These are phyloP conservation scores for Leuctra nigra DNA, from an alignment of 2,888 invertebrate genomes.

Conservation along the genomic window DNA sequence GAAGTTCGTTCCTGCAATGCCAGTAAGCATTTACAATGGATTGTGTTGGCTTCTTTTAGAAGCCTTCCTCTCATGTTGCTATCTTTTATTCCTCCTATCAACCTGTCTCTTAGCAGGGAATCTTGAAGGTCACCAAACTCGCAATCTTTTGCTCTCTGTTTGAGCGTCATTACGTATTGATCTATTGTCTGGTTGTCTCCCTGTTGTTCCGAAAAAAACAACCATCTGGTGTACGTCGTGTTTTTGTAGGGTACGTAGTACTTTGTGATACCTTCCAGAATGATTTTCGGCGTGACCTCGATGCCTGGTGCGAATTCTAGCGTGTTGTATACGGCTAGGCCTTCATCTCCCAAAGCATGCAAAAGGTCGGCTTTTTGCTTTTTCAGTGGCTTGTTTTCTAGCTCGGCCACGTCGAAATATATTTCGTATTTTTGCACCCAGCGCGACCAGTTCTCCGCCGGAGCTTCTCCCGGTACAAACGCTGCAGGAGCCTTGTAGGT, in stretches of 20 bases:
- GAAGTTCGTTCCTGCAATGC: constrained; percentile 6
- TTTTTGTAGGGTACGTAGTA: not conserved
- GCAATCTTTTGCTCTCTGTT: not conserved
- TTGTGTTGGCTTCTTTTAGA: not conserved
- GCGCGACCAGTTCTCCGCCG: no score
- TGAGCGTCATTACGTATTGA: not conserved
- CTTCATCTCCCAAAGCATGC: no score
- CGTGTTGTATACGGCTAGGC: no score
- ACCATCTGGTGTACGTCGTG: not conserved
- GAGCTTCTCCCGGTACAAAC: no score
- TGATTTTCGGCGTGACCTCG: not conserved
- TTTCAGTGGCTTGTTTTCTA: no score
- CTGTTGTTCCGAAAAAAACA: not conserved
- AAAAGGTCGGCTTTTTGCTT: no score
- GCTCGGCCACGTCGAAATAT: no score
- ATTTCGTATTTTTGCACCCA: no score
- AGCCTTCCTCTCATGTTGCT: not conserved
- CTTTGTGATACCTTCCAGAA: not conserved
- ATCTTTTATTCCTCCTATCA: not conserved
- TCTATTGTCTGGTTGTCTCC: not conserved
- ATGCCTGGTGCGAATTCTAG: no score
- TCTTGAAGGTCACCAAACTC: not conserved
- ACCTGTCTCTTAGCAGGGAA: not conserved
- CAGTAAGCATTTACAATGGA: not conserved
- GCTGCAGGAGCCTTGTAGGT: no score